Evolutionary conservation across 2,888 invertebrate genomes (phyloP).

Genomic region (Volucella inanis): DNA sequence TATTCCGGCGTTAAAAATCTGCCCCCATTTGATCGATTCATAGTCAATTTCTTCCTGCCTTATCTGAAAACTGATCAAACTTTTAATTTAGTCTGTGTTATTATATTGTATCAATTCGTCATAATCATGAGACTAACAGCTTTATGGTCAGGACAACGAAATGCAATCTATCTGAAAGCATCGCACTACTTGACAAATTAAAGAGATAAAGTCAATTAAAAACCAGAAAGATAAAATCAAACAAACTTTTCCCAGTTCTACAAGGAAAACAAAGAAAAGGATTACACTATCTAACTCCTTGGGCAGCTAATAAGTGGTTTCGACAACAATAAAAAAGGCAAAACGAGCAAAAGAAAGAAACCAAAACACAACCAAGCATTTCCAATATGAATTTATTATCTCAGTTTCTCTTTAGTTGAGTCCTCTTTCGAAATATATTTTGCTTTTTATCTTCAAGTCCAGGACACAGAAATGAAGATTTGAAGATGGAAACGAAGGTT

Average conservation of each 20-base stretch:
- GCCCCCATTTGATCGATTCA: too few relatives aligned
- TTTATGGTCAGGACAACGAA: conserved; percentile 4
- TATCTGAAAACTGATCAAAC: too few relatives aligned
- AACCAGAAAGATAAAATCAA: neutral
- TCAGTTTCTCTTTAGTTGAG: neutral
- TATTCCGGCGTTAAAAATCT: too few relatives aligned
- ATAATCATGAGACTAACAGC: conserved; percentile 44
- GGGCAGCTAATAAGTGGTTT: conserved; percentile 8
- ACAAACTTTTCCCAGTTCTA: neutral
- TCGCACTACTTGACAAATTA: conserved; percentile 14
- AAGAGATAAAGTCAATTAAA: conserved; percentile 15
- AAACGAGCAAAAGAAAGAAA: neutral
- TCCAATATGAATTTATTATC: conserved; percentile 38
- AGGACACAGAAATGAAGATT: neutral
- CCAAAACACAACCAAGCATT: neutral
- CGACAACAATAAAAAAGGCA: too few relatives aligned
- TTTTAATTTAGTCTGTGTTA: conserved; percentile 2
- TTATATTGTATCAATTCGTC: conserved; percentile 60
- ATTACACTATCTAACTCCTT: neutral
- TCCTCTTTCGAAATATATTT: neutral
- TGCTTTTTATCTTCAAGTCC: too few relatives aligned
- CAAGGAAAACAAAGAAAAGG: neutral
- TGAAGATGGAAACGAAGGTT: neutral
- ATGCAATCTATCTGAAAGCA: neutral
- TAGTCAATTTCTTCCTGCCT: too few relatives aligned